These are phyloP conservation scores for Phallusia fumigata DNA, from an alignment of 23 tunicate species.

Conservation along the genomic window DNA sequence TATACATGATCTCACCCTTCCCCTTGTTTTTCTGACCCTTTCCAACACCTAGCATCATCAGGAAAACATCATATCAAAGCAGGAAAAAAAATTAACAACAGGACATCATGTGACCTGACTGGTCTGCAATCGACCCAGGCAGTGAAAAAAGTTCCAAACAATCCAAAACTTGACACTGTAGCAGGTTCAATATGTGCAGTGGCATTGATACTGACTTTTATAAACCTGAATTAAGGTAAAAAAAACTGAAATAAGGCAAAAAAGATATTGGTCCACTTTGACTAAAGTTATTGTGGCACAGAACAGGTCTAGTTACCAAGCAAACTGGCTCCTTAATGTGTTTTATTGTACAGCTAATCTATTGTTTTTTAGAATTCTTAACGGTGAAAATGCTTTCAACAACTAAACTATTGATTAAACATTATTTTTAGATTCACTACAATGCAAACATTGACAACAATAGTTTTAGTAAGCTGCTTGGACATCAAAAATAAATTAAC, in stretches of 20 bases:
- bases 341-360: too few relatives aligned
- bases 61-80: neutral
- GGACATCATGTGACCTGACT: conserved; percentile 28
- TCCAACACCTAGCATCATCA: conserved; percentile 13
- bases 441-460: too few relatives aligned
- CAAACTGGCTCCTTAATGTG: too few relatives aligned
- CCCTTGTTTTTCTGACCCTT: conserved; percentile 52
- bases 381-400: too few relatives aligned
- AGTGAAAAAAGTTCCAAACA: conserved; percentile 67
- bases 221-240: conserved; percentile 23
- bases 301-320: too few relatives aligned
- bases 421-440: too few relatives aligned
- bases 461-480: too few relatives aligned
- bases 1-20: conserved; percentile 59
- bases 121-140: neutral
- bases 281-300: too few relatives aligned
- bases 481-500: too few relatives aligned
- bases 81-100: conserved; percentile 38
- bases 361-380: too few relatives aligned
- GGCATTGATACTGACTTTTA: conserved; percentile 49
- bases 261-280: too few relatives aligned
- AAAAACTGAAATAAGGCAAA: too few relatives aligned
- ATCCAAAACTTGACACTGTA: conserved; percentile 45
- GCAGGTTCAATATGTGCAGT: conserved; percentile 60
- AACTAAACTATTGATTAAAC: neutral